Evolutionary conservation across 1,140 invertebrate genomes (phyloP).

Genomic region (Homalodisca vitripennis): DNA sequence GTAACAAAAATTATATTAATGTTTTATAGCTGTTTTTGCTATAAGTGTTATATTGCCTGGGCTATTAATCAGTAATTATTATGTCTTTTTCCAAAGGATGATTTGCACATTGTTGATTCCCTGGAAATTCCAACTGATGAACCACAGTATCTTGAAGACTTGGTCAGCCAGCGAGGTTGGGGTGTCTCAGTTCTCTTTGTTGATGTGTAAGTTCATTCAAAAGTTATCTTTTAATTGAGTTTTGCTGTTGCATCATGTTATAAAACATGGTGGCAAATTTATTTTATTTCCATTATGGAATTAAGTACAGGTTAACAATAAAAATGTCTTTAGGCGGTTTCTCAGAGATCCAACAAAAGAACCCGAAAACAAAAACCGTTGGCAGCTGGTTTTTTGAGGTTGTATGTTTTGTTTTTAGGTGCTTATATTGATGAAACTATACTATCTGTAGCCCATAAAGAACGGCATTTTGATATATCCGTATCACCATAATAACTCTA

Average conservation of each 20-base stretch:
- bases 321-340: background rate
- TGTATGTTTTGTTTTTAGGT: too few relatives aligned
- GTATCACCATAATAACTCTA: too few relatives aligned
- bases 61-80: conserved; percentile 11
- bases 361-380: background rate
- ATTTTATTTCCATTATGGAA: background rate
- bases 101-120: conserved; percentile 87
- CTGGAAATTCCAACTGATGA: conserved; percentile 86
- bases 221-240: conserved; percentile 2
- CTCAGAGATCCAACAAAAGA: background rate
- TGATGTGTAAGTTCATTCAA: conserved; percentile 67
- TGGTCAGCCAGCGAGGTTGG: conserved; percentile 86
- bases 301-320: background rate
- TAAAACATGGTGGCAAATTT: background rate
- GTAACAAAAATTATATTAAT: too few relatives aligned
- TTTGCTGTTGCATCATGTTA: background rate
- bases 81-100: conserved; percentile 65
- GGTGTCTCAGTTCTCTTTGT: conserved; percentile 94
- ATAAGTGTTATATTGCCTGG: too few relatives aligned
- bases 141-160: conserved; percentile 71
- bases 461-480: too few relatives aligned
- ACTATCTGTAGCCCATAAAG: too few relatives aligned
- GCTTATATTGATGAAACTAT: too few relatives aligned
- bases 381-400: background rate
- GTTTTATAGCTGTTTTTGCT: too few relatives aligned